Evolutionary conservation across 2,888 invertebrate genomes (phyloP).

Genomic region (Campoplex nolae): DNA sequence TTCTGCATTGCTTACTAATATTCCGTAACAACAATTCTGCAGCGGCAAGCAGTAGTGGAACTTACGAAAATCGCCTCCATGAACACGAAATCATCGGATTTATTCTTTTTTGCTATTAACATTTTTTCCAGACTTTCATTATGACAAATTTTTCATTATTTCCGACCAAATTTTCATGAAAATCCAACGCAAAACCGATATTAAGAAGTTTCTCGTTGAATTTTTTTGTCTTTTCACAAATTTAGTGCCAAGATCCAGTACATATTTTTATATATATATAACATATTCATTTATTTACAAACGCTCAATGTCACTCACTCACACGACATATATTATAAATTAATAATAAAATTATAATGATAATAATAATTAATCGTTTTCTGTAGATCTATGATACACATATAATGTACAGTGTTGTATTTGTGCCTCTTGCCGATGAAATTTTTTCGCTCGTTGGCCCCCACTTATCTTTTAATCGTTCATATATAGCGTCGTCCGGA

Average conservation of each 20-base stretch:
- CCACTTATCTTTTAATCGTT: neutral
- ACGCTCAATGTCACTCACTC: constrained; percentile 58
- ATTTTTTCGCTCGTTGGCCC: constrained; percentile 24
- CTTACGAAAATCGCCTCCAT: too few relatives aligned
- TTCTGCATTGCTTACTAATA: neutral
- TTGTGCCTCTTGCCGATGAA: constrained; percentile 51
- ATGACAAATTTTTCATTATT: neutral
- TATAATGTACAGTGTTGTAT: constrained; percentile 72
- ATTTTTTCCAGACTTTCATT: neutral
- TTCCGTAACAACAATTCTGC: neutral
- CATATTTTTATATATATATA: constrained; percentile 54
- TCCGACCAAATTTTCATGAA: neutral
- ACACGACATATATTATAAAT: constrained; percentile 70
- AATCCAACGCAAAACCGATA: neutral
- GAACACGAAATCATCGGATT: neutral
- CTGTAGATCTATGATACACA: constrained; percentile 73
- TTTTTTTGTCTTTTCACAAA: neutral
- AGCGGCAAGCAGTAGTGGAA: neutral
- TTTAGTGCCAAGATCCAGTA: too few relatives aligned
- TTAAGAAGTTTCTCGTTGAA: too few relatives aligned
- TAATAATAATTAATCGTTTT: constrained; percentile 65
- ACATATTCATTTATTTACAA: constrained; percentile 68
- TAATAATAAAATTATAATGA: constrained; percentile 64
- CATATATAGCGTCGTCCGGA: neutral
- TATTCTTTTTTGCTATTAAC: neutral